Percentiles rank a stretch among this genome's conserved stretches.
phyloP scores from a whole-genome alignment of 2,888 invertebrate genomes.

The Charanyca ferruginea region DNA sequence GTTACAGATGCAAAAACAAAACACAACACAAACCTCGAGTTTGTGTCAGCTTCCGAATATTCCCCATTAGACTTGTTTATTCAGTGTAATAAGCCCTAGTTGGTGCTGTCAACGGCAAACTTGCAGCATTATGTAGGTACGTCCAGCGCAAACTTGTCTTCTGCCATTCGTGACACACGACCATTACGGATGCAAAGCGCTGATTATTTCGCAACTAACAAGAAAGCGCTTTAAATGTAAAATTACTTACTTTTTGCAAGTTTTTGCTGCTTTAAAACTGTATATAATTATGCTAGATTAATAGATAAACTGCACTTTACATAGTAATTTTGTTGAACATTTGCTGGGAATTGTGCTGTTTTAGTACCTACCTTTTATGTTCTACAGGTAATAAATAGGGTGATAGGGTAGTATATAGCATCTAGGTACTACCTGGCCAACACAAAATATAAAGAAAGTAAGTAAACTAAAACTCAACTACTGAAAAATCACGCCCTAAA shows the following conservation, averaged over 20 bases:
- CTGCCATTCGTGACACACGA: conserved; percentile 50
- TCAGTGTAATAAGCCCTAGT: conserved; percentile 58
- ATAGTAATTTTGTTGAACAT: conserved; percentile 28
- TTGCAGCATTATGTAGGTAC: conserved; percentile 54
- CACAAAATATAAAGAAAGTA: background rate
- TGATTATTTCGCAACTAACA: conserved; percentile 62
- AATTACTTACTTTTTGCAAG: conserved; percentile 53
- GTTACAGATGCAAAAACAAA: conserved; percentile 12
- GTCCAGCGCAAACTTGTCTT: conserved; percentile 62
- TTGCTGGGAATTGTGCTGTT: conserved; percentile 20
- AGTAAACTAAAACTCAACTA: too few species aligned
- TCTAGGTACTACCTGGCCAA: background rate
- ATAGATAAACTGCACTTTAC: conserved; percentile 47
- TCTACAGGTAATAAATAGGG: conserved; percentile 15
- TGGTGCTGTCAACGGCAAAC: conserved; percentile 58
- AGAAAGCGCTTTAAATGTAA: conserved; percentile 63
- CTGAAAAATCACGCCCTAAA: too few species aligned
- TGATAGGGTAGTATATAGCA: background rate
- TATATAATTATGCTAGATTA: conserved; percentile 57
- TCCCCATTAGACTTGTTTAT: conserved; percentile 56
- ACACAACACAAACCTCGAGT: conserved; percentile 15
- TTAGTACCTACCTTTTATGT: conserved; percentile 5
- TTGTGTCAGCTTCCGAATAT: conserved; percentile 47
- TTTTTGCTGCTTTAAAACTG: conserved; percentile 41
- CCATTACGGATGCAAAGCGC: conserved; percentile 54